Conservation (phyloP, 2,797 vertebrate genomes). For the Fringilla coelebs region DNA sequence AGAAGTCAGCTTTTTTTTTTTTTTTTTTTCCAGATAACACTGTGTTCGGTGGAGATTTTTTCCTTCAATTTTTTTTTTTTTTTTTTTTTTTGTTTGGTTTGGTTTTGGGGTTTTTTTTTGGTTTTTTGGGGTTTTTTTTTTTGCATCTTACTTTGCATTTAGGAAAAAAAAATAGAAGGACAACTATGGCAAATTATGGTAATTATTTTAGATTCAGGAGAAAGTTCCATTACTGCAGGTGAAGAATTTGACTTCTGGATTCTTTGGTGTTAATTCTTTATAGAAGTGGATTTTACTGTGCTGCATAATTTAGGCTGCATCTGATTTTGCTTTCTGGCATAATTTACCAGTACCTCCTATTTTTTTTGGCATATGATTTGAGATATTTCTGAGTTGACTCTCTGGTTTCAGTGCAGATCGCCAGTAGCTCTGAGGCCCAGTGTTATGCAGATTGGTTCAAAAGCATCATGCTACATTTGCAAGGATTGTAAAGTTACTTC, state of each 20-base stretch:
- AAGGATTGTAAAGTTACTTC: not conserved
- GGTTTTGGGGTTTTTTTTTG: not conserved
- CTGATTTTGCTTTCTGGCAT: not conserved
- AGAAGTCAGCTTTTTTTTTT: not conserved
- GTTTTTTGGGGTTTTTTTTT: not conserved
- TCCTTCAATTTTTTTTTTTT: rapidly evolving
- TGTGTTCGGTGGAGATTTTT: rapidly evolving
- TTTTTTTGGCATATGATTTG: not conserved
- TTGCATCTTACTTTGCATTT: not conserved
- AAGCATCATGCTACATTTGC: not conserved
- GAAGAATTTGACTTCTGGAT: not conserved
- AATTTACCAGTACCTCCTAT: not conserved
- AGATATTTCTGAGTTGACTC: not conserved
- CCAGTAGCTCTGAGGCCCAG: not conserved
- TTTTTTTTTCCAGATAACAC: not conserved
- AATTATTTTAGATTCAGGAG: not conserved
- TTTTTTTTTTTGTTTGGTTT: not conserved
- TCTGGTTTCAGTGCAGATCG: not conserved
- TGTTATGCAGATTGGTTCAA: not conserved
- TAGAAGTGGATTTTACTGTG: not conserved
- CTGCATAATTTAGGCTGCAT: not conserved
- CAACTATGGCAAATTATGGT: not conserved
- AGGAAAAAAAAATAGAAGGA: rapidly evolving
- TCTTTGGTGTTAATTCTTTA: not conserved
- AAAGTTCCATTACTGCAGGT: not conserved